These are phyloP conservation scores for Danionella dracula DNA, from an alignment of 2,797 vertebrate genomes.

Conservation along the genomic window DNA sequence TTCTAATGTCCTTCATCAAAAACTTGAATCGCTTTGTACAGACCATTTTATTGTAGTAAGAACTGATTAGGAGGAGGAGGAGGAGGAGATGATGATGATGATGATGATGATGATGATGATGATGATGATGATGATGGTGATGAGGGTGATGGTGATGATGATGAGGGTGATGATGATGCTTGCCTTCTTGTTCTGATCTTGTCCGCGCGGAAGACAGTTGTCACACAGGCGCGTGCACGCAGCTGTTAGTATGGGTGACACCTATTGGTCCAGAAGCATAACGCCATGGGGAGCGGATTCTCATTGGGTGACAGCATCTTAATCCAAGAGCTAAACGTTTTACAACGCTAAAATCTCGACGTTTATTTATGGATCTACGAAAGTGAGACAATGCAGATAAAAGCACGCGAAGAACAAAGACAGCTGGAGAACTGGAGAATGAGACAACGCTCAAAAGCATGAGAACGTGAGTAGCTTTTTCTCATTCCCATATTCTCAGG, in stretches of 20 bases:
- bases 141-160: no score
- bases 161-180: no score
- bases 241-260: neutral
- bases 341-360: neutral
- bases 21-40: no score
- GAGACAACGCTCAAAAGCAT: neutral
- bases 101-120: no score
- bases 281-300: constrained; percentile 27
- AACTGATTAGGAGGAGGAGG: no score
- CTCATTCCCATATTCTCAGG: neutral
- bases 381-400: neutral
- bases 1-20: no score
- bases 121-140: no score
- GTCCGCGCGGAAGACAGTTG: neutral
- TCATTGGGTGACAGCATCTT: constrained; percentile 1
- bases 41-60: no score
- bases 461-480: constrained; percentile 15
- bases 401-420: neutral
- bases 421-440: neutral
- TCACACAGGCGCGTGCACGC: neutral
- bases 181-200: neutral
- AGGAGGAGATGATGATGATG: no score
- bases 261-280: constrained; percentile 33
- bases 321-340: constrained; percentile 4
- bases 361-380: neutral